Evolutionary conservation across 2,797 vertebrate genomes (phyloP).

Genomic region (Hipposideros larvatus): DNA sequence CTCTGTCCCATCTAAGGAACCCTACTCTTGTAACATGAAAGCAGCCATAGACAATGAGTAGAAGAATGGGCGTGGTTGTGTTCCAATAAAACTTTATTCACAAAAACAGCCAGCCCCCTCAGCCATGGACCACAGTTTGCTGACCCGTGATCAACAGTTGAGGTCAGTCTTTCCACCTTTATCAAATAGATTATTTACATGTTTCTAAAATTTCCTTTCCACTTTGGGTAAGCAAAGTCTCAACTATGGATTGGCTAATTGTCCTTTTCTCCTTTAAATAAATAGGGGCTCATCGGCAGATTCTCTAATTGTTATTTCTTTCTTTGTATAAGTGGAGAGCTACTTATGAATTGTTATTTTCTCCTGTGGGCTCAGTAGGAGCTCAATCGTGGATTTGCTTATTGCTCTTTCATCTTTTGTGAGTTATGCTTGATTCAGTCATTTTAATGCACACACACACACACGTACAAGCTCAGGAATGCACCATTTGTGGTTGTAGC

Average conservation of each 20-base stretch:
- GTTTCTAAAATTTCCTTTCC: neutral
- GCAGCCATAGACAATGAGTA: neutral
- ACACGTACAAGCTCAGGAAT: slow-evolving; percentile 17
- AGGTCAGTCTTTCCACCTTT: neutral
- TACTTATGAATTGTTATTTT: neutral
- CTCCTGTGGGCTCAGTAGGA: neutral
- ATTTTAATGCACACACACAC: accelerated
- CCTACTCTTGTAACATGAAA: neutral
- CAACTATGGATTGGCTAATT: too few relatives aligned
- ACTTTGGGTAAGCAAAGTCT: neutral
- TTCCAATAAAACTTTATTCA: neutral
- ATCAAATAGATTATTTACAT: neutral
- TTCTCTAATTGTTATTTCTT: neutral
- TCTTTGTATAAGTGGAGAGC: neutral
- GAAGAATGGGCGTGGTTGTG: accelerated
- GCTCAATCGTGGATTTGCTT: accelerated
- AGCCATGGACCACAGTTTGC: accelerated
- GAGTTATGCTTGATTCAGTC: neutral
- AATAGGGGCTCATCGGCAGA: accelerated
- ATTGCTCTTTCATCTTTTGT: neutral
- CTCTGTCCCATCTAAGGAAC: neutral
- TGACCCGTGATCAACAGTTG: neutral
- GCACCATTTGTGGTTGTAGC: slow-evolving; percentile 33
- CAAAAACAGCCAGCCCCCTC: neutral
- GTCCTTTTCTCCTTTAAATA: neutral